A percentile compares a stretch with the other conserved stretches of the same genome.
Evolutionary conservation across 2,797 vertebrate species (phyloP).

Genomic region (Eupleurogrammus muticus): DNA sequence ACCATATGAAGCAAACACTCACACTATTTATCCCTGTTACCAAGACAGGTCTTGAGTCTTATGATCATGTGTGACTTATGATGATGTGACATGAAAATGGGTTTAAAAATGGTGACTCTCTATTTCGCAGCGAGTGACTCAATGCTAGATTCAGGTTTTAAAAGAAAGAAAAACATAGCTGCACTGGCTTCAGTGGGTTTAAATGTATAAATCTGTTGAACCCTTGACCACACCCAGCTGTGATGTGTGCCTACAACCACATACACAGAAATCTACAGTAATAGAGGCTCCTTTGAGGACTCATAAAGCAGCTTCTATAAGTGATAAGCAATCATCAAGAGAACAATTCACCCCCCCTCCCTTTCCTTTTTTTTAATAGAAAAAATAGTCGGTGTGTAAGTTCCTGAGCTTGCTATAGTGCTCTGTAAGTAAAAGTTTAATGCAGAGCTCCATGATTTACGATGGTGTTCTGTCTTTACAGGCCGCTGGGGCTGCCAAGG

Average conservation of each 20-base stretch:
- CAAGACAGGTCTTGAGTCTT: too few relatives aligned
- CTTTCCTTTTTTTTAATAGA: neutral
- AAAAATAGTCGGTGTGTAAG: too few relatives aligned
- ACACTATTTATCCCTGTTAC: too few relatives aligned
- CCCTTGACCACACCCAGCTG: too few relatives aligned
- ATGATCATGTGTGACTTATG: neutral
- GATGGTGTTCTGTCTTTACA: slow-evolving; percentile 61
- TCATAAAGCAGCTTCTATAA: neutral
- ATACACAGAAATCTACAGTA: neutral
- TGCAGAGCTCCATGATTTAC: slow-evolving; percentile 13
- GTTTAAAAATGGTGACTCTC: neutral
- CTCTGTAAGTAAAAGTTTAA: neutral
- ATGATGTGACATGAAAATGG: neutral
- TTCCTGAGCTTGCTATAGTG: neutral
- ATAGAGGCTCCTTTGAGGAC: neutral
- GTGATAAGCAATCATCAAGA: neutral
- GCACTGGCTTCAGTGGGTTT: too few relatives aligned
- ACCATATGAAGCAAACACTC: neutral
- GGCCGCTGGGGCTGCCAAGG: slow-evolving; percentile 92
- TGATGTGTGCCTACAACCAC: too few relatives aligned
- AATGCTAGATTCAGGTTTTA: too few relatives aligned
- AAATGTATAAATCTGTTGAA: too few relatives aligned
- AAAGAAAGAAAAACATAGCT: too few relatives aligned
- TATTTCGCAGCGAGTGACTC: neutral
- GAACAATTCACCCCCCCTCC: neutral